Conservation (phyloP, 2,888 invertebrate genomes). For the Andrena bucephala region DNA sequence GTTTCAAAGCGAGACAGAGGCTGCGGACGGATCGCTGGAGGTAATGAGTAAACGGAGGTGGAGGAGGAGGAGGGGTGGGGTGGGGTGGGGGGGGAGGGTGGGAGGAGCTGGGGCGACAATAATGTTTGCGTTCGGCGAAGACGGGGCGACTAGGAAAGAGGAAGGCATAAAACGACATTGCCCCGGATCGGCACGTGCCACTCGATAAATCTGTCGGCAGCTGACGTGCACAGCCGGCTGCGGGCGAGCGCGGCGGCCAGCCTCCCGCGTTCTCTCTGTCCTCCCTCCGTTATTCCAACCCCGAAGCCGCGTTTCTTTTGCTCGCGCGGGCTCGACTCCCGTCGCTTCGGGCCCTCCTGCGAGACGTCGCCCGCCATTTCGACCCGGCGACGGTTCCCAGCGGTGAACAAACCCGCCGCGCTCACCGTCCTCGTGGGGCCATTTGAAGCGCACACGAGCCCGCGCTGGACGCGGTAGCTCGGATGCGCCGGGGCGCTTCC, state of each 20-base stretch:
- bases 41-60: too few species aligned
- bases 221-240: slow-evolving; percentile 82
- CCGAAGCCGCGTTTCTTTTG: slow-evolving; percentile 5
- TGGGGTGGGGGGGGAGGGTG: neutral
- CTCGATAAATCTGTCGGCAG: slow-evolving; percentile 85
- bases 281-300: slow-evolving; percentile 3
- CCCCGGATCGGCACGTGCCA: slow-evolving; percentile 84
- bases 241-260: slow-evolving; percentile 48
- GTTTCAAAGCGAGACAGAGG: too few species aligned
- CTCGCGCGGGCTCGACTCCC: slow-evolving; percentile 24
- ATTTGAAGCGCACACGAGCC: too few species aligned
- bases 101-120: slow-evolving; percentile 30
- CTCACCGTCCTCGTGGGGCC: too few species aligned
- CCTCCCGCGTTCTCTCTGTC: slow-evolving; percentile 53
- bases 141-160: slow-evolving; percentile 50
- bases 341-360: slow-evolving; percentile 32
- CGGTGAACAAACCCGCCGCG: neutral
- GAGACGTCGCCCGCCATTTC: slow-evolving; percentile 6
- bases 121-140: slow-evolving; percentile 65
- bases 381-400: neutral
- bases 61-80: too few species aligned
- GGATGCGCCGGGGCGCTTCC: neutral
- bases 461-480: too few species aligned
- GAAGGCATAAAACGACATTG: slow-evolving; percentile 75
- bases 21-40: too few species aligned